Base-by-base conservation (phyloP, 2,113 vertebrate genomes). In the Tetraodon nigroviridis region DNA sequence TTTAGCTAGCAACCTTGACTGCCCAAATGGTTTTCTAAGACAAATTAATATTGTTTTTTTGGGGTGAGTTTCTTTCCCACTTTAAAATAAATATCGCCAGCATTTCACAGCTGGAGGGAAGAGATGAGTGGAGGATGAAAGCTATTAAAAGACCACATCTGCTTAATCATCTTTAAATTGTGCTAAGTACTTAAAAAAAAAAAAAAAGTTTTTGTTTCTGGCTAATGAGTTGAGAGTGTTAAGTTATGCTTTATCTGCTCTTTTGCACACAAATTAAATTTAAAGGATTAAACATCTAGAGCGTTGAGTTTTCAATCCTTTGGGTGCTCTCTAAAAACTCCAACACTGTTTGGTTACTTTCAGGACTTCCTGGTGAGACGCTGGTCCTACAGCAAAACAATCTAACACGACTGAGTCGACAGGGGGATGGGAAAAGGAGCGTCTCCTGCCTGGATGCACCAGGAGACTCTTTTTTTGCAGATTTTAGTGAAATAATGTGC, bases 71-170 rank as follows among this genome's bases (percentile, higher is more conserved):
- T 62, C 18, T 63, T 46, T 20, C 64, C 27, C 52, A 73, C 55
- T 64, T 16, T 52, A 19, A 66, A 55, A 24, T 64, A 64, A 64
- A 56, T 79, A 61, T 24, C 11, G 42, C 32, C 69, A 73, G 79
- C 59, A 71, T 54, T 64, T 78, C 64, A 58, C 69, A 69, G 81
- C 67, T 76, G 69, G 79, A 69, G 62, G 51, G 66, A 58, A 37
- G 74, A 78, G 67, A 81, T 68, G 61, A 63, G 67, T 13, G 42
- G 55, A 70, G 66, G 77, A 50, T 53, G 19, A 67, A 75, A 71
- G 20, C 61, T 65, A 68, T 83, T 65, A 83, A 75, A 67, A 65
- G 54, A 65, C 64, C 55, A 54, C 49, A 74, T 69, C 69, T 62
- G 58, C 64, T 74, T 72, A 73, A 78, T 76, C 67, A 61, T 66